Base-by-base conservation (phyloP, 2,888 invertebrate genomes). In the Synergus itoensis region DNA sequence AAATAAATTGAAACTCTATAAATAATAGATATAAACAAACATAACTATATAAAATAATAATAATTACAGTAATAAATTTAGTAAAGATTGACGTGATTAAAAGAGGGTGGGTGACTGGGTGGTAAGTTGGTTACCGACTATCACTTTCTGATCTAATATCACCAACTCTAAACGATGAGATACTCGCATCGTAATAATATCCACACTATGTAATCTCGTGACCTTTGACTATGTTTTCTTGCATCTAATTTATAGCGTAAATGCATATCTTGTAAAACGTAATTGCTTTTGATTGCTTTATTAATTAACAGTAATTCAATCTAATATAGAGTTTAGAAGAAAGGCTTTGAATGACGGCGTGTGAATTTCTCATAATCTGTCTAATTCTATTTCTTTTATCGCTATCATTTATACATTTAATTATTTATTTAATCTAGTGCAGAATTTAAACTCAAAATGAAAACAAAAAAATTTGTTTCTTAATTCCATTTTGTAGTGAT, bases 281-380 rank as follows among this genome's bases (percentile, higher is more conserved):
- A 69, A 69, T 69, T 69, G 67, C 67, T 69, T 69, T 45, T 69
- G 45, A 48, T 69, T 48, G 28, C 67, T 69, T 48, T 69, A 48
- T 69, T 48, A 69, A 69, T 69, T 69, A 69, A 14, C 67, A 45
- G 21, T 69, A 45, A 69, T 69, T 48, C 41, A 18, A 12, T 45
- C 28, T 69, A 48, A 69, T 69, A 69, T 45, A 69, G 67, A 41
- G 14, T 45, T 69, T 12, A 21, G 8, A 69, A 21, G 43, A 67
- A 67, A 67, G 45, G 45, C 28, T 45, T 69, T 69, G 28, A 14
- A 48, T 69, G 45, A 69, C 67, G 45, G 67, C 28, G 67, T 69
- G 67, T 43, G 45, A 45, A 11, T 48, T 69, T 69, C 67, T 45
- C 67, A 28, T 67, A 67, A 67, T 69, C 36, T n/a, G n/a, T 53